These are phyloP conservation scores for Abrostola triplasia DNA, from an alignment of 2,888 invertebrate species.

Conservation along the genomic window DNA sequence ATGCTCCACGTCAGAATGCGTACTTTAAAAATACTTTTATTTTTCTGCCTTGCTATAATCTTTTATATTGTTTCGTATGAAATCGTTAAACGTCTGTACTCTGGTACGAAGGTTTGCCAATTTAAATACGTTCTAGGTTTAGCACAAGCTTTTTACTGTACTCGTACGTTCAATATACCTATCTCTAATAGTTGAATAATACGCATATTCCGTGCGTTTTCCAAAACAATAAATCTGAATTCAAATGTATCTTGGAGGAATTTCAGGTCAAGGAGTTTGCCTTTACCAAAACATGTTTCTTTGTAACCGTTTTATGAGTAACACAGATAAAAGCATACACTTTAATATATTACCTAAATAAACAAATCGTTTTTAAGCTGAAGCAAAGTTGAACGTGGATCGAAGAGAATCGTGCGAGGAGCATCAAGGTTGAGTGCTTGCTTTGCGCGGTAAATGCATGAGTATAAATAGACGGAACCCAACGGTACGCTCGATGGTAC, in stretches of 20 bases:
- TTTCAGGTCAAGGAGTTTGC: neutral
- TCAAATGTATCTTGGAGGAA: neutral
- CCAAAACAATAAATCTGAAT: no score
- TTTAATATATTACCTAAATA: constrained; percentile 11
- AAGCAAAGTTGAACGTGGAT: constrained; percentile 50
- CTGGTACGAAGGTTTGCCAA: constrained; percentile 5
- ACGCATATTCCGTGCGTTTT: no score
- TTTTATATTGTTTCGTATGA: constrained; percentile 14
- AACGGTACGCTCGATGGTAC: constrained; percentile 69
- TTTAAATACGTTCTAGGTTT: neutral
- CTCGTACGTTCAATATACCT: no score
- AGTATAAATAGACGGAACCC: constrained; percentile 79
- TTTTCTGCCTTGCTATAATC: constrained; percentile 11
- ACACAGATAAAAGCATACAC: constrained; percentile 5
- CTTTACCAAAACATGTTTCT: neutral
- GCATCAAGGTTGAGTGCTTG: constrained; percentile 77
- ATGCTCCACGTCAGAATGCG: constrained; percentile 6
- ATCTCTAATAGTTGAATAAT: no score
- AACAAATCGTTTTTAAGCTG: constrained; percentile 14
- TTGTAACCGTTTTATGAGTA: no score
- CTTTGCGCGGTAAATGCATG: constrained; percentile 71
- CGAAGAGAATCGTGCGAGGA: constrained; percentile 45
- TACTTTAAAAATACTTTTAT: constrained; percentile 16
- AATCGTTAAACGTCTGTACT: constrained; percentile 5
- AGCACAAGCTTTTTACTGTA: neutral